Evolutionary conservation across 2,888 invertebrate genomes (phyloP).

Genomic region (Pegoplata infirma): DNA sequence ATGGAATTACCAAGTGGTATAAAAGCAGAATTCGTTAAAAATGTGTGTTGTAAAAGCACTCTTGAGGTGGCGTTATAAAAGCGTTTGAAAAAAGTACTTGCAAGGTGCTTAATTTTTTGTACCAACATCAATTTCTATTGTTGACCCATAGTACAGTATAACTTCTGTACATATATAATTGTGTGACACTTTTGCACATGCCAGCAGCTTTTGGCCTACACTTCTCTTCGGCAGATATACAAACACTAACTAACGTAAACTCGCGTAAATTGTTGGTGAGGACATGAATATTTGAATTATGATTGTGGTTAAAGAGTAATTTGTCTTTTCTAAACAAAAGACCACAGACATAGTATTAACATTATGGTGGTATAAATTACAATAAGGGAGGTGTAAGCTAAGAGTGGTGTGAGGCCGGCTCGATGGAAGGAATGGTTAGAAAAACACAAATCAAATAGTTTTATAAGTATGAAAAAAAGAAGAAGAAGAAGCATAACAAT

Average conservation of each 20-base stretch:
- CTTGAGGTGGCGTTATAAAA: no score
- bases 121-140: no score
- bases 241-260: background rate
- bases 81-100: no score
- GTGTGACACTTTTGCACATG: conserved; percentile 3
- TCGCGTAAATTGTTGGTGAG: conserved; percentile 54
- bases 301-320: conserved; percentile 72
- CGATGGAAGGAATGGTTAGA: conserved; percentile 15
- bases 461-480: conserved; percentile 18
- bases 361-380: conserved; percentile 57
- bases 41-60: no score
- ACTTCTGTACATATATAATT: no score
- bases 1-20: no score
- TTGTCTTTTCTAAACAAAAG: conserved; percentile 67
- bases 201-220: conserved; percentile 36
- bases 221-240: no score
- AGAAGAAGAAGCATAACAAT: no score
- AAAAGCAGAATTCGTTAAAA: no score
- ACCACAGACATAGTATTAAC: conserved; percentile 60
- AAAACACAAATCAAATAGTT: conserved; percentile 58
- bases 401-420: no score
- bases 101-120: no score
- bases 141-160: no score
- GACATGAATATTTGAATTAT: conserved; percentile 69
- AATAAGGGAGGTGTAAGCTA: conserved; percentile 5